Percentiles rank a stretch among this genome's conserved stretches.
Evolutionary conservation across 2,888 invertebrate genomes (phyloP).

Genomic region (Herminia tarsipennalis): DNA sequence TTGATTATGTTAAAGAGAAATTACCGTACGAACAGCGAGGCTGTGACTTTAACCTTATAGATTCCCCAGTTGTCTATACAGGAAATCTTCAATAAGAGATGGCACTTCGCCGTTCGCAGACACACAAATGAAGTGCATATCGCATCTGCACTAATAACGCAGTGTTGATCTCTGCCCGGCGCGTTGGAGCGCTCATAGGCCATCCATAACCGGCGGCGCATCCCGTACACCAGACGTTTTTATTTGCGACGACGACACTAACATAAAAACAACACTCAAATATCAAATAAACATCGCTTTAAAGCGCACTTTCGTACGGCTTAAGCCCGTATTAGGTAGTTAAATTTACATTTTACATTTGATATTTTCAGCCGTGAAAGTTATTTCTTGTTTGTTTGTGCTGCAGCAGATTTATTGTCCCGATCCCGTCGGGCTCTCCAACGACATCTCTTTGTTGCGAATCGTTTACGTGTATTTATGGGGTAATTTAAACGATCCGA

Average conservation of each 20-base stretch:
- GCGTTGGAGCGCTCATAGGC: conserved; percentile 69
- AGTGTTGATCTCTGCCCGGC: conserved; percentile 49
- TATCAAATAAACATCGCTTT: conserved; percentile 78
- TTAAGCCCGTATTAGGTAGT: conserved; percentile 81
- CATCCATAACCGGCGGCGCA: conserved; percentile 74
- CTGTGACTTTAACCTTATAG: too few relatives aligned
- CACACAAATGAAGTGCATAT: conserved; percentile 9
- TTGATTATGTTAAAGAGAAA: too few relatives aligned
- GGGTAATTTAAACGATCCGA: conserved; percentile 73
- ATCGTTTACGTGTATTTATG: conserved; percentile 77
- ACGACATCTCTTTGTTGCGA: conserved; percentile 72
- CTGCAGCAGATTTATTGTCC: conserved; percentile 70
- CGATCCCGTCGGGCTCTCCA: conserved; percentile 56
- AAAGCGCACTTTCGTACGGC: conserved; percentile 69
- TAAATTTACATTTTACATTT: conserved; percentile 84
- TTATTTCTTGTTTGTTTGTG: conserved; percentile 70
- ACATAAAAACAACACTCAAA: conserved; percentile 82
- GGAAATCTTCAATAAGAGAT: too few relatives aligned
- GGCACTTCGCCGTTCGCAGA: too few relatives aligned
- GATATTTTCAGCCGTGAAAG: conserved; percentile 82
- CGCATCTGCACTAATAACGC: conserved; percentile 45
- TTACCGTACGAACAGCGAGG: too few relatives aligned
- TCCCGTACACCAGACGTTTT: conserved; percentile 76
- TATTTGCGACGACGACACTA: conserved; percentile 74
- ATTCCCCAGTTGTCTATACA: too few relatives aligned